A percentile compares a stretch with the other conserved stretches of the same genome.
phyloP scores from a whole-genome alignment of 2,113 vertebrate genomes.

The Brachypteracias leptosomus region DNA sequence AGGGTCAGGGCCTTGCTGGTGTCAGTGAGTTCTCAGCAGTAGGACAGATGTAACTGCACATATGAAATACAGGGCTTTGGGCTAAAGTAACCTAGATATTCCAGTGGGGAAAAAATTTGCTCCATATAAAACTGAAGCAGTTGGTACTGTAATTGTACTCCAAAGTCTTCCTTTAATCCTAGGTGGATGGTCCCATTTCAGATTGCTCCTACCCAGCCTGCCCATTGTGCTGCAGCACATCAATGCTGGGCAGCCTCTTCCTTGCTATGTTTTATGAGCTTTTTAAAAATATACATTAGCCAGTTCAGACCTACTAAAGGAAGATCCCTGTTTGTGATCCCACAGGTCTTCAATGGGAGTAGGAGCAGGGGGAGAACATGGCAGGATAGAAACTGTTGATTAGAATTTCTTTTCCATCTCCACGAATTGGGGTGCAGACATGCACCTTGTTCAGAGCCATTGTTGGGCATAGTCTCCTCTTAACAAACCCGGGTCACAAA shows the following conservation, averaged over 20 bases:
- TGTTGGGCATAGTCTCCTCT: not conserved
- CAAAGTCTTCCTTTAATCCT: not conserved
- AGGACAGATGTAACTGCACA: not conserved
- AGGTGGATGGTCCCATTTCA: not conserved
- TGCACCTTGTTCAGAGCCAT: not conserved
- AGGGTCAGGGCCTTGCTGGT: not conserved
- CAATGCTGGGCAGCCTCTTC: not conserved
- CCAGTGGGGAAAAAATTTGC: not conserved
- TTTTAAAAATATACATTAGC: not conserved
- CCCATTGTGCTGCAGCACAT: fast-evolving
- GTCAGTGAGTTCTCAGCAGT: not conserved
- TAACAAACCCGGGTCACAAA: not conserved
- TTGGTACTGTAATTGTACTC: not conserved
- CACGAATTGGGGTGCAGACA: not conserved
- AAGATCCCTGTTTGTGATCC: not conserved
- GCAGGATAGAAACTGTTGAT: not conserved
- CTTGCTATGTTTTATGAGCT: not conserved
- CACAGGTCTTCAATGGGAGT: not conserved
- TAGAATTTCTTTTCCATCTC: not conserved
- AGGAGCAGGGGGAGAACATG: not conserved
- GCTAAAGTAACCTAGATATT: not conserved
- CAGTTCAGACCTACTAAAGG: not conserved
- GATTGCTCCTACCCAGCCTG: not conserved
- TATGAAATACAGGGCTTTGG: not conserved
- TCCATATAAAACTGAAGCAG: not conserved